Evolutionary conservation across 2,113 vertebrate species (phyloP).

Genomic region (Nannospalax galili): DNA sequence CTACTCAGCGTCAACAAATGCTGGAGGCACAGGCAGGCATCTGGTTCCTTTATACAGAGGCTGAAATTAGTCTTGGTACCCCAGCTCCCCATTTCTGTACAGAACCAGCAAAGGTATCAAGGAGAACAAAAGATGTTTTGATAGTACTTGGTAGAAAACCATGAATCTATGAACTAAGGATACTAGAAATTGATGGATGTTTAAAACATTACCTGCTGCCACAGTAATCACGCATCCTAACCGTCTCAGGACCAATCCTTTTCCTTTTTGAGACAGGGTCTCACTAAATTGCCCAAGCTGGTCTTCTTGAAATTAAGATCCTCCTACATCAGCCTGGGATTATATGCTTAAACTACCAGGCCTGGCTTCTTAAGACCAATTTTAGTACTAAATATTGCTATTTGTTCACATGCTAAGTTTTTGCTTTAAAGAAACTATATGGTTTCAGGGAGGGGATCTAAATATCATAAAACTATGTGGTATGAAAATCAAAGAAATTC

Average conservation of each 20-base stretch:
- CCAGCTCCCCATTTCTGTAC: not conserved
- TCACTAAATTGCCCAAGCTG: not conserved
- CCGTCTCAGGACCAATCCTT: not conserved
- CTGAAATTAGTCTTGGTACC: not conserved
- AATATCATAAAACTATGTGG: no score
- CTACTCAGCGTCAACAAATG: conserved; percentile 9
- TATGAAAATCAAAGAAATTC: no score
- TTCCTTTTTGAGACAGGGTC: not conserved
- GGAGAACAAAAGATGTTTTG: not conserved
- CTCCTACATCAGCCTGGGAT: not conserved
- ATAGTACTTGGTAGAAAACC: not conserved
- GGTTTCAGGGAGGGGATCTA: no score
- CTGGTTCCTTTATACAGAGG: not conserved
- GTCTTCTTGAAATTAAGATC: not conserved
- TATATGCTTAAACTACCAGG: not conserved
- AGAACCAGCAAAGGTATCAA: not conserved
- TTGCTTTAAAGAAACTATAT: not conserved
- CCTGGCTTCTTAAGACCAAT: not conserved
- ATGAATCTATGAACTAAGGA: conserved; percentile 23
- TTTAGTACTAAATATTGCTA: not conserved
- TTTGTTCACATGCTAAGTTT: not conserved
- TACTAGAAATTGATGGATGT: not conserved
- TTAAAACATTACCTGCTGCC: not conserved
- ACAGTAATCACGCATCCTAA: not conserved
- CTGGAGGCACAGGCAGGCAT: not conserved